A percentile compares a stretch with the other conserved stretches of the same genome.
Evolutionary conservation across 2,113 vertebrate species (phyloP).

Genomic region (Cynocephalus volans): DNA sequence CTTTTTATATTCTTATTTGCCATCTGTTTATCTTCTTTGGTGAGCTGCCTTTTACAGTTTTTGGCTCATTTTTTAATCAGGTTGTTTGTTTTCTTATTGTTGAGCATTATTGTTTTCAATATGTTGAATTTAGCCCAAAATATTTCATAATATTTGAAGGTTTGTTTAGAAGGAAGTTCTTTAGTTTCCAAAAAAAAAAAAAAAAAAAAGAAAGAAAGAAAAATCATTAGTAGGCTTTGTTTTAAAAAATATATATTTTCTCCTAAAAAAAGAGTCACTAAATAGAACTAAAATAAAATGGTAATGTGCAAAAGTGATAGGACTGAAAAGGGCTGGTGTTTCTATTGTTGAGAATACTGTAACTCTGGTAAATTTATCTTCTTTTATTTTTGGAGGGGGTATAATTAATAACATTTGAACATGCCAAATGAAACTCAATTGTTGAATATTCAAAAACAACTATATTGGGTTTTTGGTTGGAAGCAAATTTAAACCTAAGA

Average conservation of each 20-base stretch:
- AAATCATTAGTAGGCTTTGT: neutral
- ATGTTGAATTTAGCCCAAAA: neutral
- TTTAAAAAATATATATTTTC: slow-evolving; percentile 28
- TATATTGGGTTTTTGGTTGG: neutral
- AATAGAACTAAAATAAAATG: neutral
- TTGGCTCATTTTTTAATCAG: neutral
- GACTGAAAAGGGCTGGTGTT: neutral
- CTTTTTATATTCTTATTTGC: neutral
- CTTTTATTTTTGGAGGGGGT: neutral
- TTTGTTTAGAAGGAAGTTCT: neutral
- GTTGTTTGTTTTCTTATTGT: neutral
- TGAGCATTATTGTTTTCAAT: neutral
- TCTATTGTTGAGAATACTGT: neutral
- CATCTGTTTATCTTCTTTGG: neutral
- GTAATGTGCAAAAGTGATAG: neutral
- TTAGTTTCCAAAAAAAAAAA: neutral
- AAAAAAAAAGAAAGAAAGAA: neutral
- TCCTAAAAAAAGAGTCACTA: neutral
- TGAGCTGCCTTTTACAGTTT: neutral
- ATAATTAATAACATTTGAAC: neutral
- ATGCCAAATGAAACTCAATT: neutral
- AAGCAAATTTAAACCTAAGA: slow-evolving; percentile 70
- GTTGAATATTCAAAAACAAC: slow-evolving; percentile 24
- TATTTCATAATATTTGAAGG: neutral
- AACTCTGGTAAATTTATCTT: neutral